A percentile compares a stretch with the other conserved stretches of the same genome.
These are phyloP conservation scores for Agrochola lota DNA, from an alignment of 2,888 invertebrate genomes.

Conservation along the genomic window DNA sequence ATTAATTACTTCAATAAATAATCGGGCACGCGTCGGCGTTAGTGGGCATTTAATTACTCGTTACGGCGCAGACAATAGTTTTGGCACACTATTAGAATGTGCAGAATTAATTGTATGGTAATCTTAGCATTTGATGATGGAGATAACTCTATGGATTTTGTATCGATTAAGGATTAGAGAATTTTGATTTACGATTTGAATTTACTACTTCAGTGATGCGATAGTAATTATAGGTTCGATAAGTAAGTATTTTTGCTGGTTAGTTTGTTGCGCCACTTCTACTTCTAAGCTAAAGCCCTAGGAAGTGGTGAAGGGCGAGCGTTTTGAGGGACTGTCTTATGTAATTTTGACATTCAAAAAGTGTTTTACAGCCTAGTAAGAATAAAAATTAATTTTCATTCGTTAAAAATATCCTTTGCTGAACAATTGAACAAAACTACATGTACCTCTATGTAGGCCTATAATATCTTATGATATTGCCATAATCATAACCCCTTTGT, in stretches of 20 bases:
- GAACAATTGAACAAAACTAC: not conserved
- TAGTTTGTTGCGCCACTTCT: not conserved
- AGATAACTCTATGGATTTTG: conserved; percentile 28
- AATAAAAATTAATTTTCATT: not conserved
- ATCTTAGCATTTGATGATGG: conserved; percentile 17
- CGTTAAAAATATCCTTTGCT: not conserved
- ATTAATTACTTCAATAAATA: conserved; percentile 31
- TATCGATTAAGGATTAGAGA: not conserved
- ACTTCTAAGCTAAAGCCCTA: not conserved
- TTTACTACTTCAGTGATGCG: not conserved
- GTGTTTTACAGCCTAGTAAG: not conserved
- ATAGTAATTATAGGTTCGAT: conserved; percentile 7
- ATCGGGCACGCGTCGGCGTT: conserved; percentile 34
- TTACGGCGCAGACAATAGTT: conserved; percentile 41
- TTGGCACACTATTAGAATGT: conserved; percentile 14
- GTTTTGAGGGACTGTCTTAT: not conserved
- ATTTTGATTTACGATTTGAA: conserved; percentile 12
- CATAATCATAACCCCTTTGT: not conserved
- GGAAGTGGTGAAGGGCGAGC: not conserved
- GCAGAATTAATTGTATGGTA: conserved; percentile 39
- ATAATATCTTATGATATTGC: not conserved
- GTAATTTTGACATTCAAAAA: not conserved
- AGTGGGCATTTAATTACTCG: conserved; percentile 52
- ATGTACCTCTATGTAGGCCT: not conserved
- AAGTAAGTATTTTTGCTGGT: not conserved